Evolutionary conservation across 2,888 invertebrate genomes (phyloP), one percentile per base, ranked within the genome.

Genomic region (Troglohyphantes excavatus): DNA sequence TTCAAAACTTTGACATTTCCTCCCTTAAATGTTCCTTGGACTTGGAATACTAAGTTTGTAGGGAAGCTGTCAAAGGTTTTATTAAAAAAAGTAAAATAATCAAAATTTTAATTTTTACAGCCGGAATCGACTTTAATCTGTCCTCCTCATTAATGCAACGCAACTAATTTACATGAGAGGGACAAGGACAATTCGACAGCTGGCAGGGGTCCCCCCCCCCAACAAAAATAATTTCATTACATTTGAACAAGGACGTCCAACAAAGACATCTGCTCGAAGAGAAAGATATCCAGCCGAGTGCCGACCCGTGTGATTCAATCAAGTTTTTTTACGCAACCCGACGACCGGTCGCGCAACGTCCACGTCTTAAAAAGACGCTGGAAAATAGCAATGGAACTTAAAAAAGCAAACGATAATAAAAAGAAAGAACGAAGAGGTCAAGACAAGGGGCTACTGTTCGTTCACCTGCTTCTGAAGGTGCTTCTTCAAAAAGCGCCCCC

Each of bases 401-500:
- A 27, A 19, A 73, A 73, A 73, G 5, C 7, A 43, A 43, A 21
- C 33, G 68, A 33, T 7, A 29, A 39, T 11, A 75, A 65, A 84
- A 29, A 46, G 23, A 61, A 72, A 59, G 59, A 33, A 59, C 17
- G 27, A 19, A 46, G 75, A 85, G 85, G 85, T 85, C 85, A 85
- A 19, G 17, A 75, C 75, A 68, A 67, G 67, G 67, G 76, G 85
- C 85, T 85, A 85, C 85, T 85, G 85, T 75, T 75, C 67, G 85
- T 85, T 76, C 85, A 85, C 85, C 85, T 76, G 85, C 75, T 68
- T 9, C 67, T 29, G 43, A 33, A 76, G 76, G 76, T 53, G 59
- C 85, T 76, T n/a, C n/a, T n/a, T n/a, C 53, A 17, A 19, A 43
- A 19, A 13, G 39, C 53, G 59, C 85, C 76, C 72, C 85, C 85